Conservation (phyloP, 1,140 invertebrate species). For the Thereuonema tuberculata region DNA sequence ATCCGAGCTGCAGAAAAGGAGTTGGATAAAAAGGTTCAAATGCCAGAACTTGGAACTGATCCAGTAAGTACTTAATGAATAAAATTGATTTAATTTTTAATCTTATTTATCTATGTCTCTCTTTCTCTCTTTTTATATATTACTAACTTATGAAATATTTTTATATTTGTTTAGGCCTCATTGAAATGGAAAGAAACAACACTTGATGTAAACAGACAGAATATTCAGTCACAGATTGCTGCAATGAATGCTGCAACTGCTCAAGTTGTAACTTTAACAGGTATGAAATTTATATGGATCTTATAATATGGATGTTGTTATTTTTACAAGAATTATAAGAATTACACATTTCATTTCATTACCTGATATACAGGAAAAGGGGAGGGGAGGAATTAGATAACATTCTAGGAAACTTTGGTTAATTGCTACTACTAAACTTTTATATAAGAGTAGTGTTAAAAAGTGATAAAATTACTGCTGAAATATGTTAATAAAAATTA, state of each 20-base stretch:
- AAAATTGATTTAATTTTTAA: background rate
- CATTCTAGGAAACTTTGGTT: no score
- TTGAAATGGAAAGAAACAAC: constrained; percentile 86
- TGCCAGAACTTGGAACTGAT: constrained; percentile 71
- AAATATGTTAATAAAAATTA: no score
- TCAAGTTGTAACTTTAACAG: constrained; percentile 92
- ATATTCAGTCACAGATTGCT: constrained; percentile 88
- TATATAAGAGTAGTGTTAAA: no score
- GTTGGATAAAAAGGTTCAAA: constrained; percentile 51
- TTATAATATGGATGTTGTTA: background rate
- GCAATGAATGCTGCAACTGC: constrained; percentile 99
- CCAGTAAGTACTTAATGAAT: constrained; percentile 30
- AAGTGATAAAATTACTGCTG: no score
- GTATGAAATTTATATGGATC: constrained; percentile 50
- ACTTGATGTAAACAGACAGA: constrained; percentile 90
- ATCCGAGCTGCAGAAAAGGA: constrained; percentile 73
- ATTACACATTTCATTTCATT: background rate
- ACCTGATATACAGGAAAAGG: no score
- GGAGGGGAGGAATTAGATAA: no score
- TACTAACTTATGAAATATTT: background rate
- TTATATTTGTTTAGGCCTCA: constrained; percentile 42
- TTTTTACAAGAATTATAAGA: background rate
- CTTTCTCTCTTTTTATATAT: background rate
- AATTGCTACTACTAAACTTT: no score
- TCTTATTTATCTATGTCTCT: background rate